A percentile compares a stretch with the other conserved stretches of the same genome.
These are phyloP conservation scores for Nemotelus nigrinus DNA, from an alignment of 2,888 invertebrate genomes.

Conservation along the genomic window DNA sequence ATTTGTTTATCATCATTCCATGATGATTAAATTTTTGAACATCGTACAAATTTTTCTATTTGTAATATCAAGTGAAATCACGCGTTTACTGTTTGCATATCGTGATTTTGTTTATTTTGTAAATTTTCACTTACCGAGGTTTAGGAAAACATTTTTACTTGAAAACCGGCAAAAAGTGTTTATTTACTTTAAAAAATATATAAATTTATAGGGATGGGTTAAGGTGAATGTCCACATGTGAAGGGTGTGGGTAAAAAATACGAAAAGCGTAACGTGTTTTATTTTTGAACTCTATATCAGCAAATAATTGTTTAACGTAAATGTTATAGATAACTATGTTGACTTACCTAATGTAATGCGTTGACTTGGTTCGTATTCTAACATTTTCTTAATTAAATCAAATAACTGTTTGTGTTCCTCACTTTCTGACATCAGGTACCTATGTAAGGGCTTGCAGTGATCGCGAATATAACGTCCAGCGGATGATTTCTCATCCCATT, in stretches of 20 bases:
- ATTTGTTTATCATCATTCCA: too few species aligned
- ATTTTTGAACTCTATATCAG: background rate
- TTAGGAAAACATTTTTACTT: too few species aligned
- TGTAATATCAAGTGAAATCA: too few species aligned
- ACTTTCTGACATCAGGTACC: constrained; percentile 87
- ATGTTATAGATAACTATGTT: background rate
- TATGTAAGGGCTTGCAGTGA: constrained; percentile 96
- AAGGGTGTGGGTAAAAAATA: background rate
- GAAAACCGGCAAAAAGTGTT: too few species aligned
- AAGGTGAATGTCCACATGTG: background rate
- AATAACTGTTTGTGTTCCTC: constrained; percentile 94
- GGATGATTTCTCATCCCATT: constrained; percentile 97
- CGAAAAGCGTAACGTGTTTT: background rate
- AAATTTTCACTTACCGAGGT: too few species aligned
- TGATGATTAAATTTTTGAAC: too few species aligned
- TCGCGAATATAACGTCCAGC: constrained; percentile 97
- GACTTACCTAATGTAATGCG: constrained; percentile 78
- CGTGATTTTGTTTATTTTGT: too few species aligned
- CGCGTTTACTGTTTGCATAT: too few species aligned
- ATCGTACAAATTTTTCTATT: too few species aligned
- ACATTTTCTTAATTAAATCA: constrained; percentile 93
- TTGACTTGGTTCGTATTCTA: constrained; percentile 95
- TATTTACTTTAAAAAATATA: too few species aligned
- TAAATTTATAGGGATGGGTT: background rate
- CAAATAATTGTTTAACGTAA: background rate